Base-by-base conservation (phyloP, 2,888 invertebrate genomes). In the Aphidoletes aphidimyza region DNA sequence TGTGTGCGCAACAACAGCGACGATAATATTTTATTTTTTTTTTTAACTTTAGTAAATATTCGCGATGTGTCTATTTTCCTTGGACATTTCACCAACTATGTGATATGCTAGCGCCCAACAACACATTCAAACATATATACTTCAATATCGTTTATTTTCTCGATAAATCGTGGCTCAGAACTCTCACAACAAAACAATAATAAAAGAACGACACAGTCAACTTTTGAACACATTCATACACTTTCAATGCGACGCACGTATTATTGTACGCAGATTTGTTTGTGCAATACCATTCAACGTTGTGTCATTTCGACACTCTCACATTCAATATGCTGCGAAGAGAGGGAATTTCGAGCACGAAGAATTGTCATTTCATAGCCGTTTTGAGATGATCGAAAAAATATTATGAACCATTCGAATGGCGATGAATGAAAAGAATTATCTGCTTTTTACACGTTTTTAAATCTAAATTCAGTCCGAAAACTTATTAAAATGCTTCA, bases 21-120 rank as follows among this genome's bases (percentile, higher is more conserved):
- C 54, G 54, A 22, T 22, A 54, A 54, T 22, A 8, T 39, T 8
- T 39, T 26, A 26, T 11, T 11, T 26, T 69, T 69, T 69, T 69
- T 26, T 69, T 69, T 39, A 42, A n/a, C n/a, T n/a, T 45, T 26
- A 83, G 26, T 30, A 83, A 83, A 83, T 83, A 39, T 22, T 37
- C 37, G 39, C 30, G 45, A 83, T 42, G 26, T 11, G 45, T 83
- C 8, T n/a, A n/a, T n/a, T 69, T 69, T 69, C n/a, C 8, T 26
- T 30, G 69, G 11, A 54, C 54, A 54, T 54, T 54, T 54, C 54
- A 54, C 22, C 54, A 3, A 69, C 34, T 9, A 69, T 34, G 30
- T 0, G 0, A 34, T 14, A 8, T 14, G 30, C 9, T 0, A 26
- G 26, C 8, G 26, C 19, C 69, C 1, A 6, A 69, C 69, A 17